Base-by-base conservation (phyloP, 2,797 vertebrate genomes). In the Otus scops region DNA sequence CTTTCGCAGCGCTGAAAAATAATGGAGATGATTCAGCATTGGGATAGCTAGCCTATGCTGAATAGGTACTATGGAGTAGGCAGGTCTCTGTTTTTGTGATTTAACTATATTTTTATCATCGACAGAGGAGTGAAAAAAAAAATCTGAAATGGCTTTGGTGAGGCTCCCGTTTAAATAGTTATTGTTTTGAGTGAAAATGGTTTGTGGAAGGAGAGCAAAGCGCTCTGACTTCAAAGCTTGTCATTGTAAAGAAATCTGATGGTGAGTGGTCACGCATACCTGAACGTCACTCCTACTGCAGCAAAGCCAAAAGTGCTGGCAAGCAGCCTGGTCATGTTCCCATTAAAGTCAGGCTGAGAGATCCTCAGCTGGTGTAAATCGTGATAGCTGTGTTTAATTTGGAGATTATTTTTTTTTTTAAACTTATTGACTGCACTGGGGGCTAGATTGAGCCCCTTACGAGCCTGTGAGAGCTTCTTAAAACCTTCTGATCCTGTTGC, bases 251-350 rank as follows among this genome's bases (percentile, higher is more conserved):
- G 92, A 94, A 95, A 93, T 91, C 93, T 95, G 96, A 85, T 87
- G 94, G 93, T 8, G 77, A 95, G 86, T 97, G 96, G 96, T 95
- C 90, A 96, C 41, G 92, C 96, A 95, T 95, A 97, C 94, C 96
- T 97, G 96, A 95, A 93, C 19, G 50, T 97, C 86, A 71, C 92
- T 93, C 84, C 92, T 92, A 10, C 75, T 89, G 50, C 88, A 90
- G 88, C 90, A 70, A 76, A 96, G 93, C 94, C 92, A 87, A 75
- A 92, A 84, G 51, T 47, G 77, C 94, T 96, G 96, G 95, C 86
- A 73, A 21, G 78, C 63, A 89, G 88, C 93, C 96, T 93, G 90
- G 41, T 45, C 61, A 4, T 94, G 86, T 70, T 89, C 56, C 88
- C 64, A 19, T 57, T 93, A 69, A 94, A 80, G 85, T n/a, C 56